Evolutionary conservation across 2,113 vertebrate species (phyloP).

Genomic region (Coptodon rendalli): DNA sequence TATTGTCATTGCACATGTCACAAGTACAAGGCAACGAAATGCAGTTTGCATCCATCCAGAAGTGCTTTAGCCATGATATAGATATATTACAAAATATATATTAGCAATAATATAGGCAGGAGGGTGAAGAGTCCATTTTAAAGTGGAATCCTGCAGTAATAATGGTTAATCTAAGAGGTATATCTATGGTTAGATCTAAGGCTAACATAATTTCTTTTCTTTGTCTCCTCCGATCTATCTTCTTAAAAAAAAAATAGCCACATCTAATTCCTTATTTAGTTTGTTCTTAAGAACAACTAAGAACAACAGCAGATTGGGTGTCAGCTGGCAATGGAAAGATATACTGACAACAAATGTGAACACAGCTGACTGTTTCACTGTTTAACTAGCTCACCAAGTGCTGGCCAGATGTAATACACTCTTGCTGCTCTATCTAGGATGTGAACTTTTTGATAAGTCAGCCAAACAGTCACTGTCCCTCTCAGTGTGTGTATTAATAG

Average conservation of each 20-base stretch:
- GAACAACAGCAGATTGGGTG: neutral
- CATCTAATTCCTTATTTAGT: neutral
- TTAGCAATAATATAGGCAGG: too few species aligned
- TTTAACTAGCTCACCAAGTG: neutral
- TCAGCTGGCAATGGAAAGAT: neutral
- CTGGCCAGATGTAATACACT: neutral
- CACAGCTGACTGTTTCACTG: neutral
- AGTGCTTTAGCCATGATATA: too few species aligned
- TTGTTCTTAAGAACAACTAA: neutral
- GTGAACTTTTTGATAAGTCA: slow-evolving; percentile 3
- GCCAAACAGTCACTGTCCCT: neutral
- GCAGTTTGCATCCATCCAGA: too few species aligned
- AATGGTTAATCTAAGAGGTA: neutral
- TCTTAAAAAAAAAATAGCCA: neutral
- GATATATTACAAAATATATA: too few species aligned
- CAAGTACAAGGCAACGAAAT: too few species aligned
- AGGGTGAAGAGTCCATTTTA: too few species aligned
- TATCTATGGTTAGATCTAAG: neutral
- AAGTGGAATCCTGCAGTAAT: neutral
- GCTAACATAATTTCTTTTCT: neutral
- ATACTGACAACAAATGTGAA: neutral
- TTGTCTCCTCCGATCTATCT: neutral
- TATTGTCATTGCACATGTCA: too few species aligned
- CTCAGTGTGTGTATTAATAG: slow-evolving; percentile 30
- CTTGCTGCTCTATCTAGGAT: neutral